Evolutionary conservation across 1,140 invertebrate species (phyloP), one percentile per base, ranked within the genome.

Genomic region (Solen grandis): DNA sequence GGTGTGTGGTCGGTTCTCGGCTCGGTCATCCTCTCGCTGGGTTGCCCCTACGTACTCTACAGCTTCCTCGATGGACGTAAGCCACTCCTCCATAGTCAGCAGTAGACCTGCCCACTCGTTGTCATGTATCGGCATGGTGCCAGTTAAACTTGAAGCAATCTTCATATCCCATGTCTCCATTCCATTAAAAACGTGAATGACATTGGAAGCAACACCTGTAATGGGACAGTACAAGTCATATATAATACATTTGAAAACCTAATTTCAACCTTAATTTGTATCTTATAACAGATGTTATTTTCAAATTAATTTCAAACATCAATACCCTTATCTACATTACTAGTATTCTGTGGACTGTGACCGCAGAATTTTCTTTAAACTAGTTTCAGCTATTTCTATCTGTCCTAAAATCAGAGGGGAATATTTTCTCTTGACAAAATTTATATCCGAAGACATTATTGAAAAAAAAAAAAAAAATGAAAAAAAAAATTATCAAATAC

Each of bases 31-130:
- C 68, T 88, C 86, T 19, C 80, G 85, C 73, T 87, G 85, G 1
- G 88, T 88, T 27, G 84, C 81, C 25, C 90, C 90, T 63, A 90
- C 85, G 65, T 88, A 85, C 84, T 85, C 72, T n/a, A 85, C 19
- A 10, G 85, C 84, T 19, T 86, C 68, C 54, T 89, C 85, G 0
- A 92, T 75, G 2, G 73, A 55, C n/a, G 46, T 33, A 33, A 87
- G 57, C 91, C 91, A 92, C 22, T 92, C 91, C 65, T 92, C 91
- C 83, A 92, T 83, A 19, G 84, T 73, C 13, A 89, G 85, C 60
- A 84, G 87, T 25, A 92, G 87, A 10, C 65, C 59, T 35, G 76
- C 83, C 91, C 91, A 92, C 65, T 92, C 91, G n/a, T 84, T 86
- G 36, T 92, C 91, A 25, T 85, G 85, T 35, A 92, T 86, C 16